These are phyloP conservation scores for Lepus americanus DNA, from an alignment of 2,113 vertebrate species.

Conservation along the genomic window DNA sequence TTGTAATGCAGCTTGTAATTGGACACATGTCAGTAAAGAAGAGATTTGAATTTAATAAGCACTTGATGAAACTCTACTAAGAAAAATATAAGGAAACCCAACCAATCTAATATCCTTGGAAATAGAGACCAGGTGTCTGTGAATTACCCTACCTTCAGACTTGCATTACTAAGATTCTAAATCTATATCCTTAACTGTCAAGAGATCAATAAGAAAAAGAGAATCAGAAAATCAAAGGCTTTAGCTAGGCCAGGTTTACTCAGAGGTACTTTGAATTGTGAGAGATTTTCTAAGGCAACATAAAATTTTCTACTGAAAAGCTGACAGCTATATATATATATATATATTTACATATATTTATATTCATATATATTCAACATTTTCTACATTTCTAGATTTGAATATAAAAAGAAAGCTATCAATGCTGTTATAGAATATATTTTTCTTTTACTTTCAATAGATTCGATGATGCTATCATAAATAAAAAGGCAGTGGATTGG, in stretches of 20 bases:
- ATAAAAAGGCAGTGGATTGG: neutral
- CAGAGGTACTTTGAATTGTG: neutral
- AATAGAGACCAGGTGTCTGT: neutral
- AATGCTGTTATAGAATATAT: neutral
- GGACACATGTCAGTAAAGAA: neutral
- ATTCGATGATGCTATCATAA: neutral
- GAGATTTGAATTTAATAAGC: neutral
- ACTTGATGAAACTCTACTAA: neutral
- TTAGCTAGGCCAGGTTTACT: neutral
- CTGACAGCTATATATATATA: neutral
- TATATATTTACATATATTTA: neutral
- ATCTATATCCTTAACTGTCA: neutral
- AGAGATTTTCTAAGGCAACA: neutral
- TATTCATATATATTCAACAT: neutral
- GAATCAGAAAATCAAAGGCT: neutral
- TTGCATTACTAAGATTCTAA: neutral
- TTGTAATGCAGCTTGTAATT: neutral
- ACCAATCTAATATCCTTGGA: neutral
- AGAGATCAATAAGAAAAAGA: neutral
- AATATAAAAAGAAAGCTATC: constrained; percentile 14
- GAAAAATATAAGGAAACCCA: neutral
- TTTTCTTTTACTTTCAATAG: neutral
- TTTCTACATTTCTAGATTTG: constrained; percentile 54
- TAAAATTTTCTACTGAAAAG: constrained; percentile 33
- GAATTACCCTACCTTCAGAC: neutral